A percentile compares a stretch with the other conserved stretches of the same genome.
Evolutionary conservation across 1,140 invertebrate species (phyloP).

Genomic region (Pristionchus pacificus): DNA sequence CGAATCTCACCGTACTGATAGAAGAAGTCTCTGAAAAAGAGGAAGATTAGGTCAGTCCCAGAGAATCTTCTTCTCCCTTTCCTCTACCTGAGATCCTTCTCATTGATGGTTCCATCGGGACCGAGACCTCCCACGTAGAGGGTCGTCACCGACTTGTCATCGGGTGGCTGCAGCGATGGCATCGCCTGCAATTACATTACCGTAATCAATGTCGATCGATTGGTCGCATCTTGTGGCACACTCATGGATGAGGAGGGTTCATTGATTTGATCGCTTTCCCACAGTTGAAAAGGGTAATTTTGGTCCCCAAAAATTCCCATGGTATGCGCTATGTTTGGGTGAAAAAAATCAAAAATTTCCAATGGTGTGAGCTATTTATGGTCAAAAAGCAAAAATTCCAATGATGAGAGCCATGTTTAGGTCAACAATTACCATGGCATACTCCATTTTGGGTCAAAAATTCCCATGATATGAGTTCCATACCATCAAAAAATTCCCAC

Average conservation of each 20-base stretch:
- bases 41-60: not conserved
- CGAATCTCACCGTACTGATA: conserved; percentile 99
- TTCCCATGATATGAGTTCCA: too few relatives aligned
- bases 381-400: too few relatives aligned
- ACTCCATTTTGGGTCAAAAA: too few relatives aligned
- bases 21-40: conserved; percentile 72
- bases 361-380: not conserved
- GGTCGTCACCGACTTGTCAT: conserved; percentile 92
- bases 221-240: not conserved
- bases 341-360: too few relatives aligned
- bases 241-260: not conserved
- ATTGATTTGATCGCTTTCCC: not conserved
- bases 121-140: conserved; percentile 89
- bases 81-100: conserved; percentile 75
- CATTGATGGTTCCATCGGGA: conserved; percentile 71
- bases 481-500: too few relatives aligned
- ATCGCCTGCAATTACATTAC: conserved; percentile 62
- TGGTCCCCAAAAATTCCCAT: too few relatives aligned
- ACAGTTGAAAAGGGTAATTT: too few relatives aligned
- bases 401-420: too few relatives aligned
- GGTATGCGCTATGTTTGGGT: too few relatives aligned
- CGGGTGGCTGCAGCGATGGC: conserved; percentile 88
- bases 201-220: not conserved
- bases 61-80: not conserved
- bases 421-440: not conserved